Evolutionary conservation across 2,113 vertebrate genomes (phyloP).

Genomic region (Willisornis vidua): DNA sequence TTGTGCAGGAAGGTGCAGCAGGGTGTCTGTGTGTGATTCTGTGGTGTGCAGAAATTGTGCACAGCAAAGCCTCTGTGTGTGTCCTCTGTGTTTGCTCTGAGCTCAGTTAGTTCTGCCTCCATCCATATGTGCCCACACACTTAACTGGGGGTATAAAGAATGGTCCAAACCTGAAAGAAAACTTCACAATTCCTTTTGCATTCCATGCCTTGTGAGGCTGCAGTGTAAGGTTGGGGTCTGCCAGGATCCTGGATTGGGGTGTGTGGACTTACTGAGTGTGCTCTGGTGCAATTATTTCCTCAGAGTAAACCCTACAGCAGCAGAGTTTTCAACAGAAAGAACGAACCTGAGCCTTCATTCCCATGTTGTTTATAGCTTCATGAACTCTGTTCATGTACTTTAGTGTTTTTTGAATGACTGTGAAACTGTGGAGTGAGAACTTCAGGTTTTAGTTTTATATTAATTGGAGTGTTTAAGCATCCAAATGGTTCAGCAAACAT

Average conservation of each 20-base stretch:
- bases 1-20: neutral
- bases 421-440: accelerated
- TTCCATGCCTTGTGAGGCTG: accelerated
- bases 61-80: too few relatives aligned
- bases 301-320: neutral
- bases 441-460: neutral
- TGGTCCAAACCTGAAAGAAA: neutral
- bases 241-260: neutral
- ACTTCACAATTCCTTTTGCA: accelerated
- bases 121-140: neutral
- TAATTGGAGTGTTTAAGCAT: neutral
- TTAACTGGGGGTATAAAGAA: neutral
- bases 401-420: neutral
- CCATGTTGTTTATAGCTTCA: neutral
- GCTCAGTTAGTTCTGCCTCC: neutral
- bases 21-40: neutral
- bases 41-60: neutral
- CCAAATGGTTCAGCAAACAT: neutral
- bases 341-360: neutral
- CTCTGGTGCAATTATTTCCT: neutral
- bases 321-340: neutral
- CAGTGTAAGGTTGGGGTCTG: neutral
- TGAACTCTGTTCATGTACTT: neutral
- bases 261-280: neutral
- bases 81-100: neutral